Conservation (phyloP, 2,797 vertebrate species). For the Rhabdomys pumilio region DNA sequence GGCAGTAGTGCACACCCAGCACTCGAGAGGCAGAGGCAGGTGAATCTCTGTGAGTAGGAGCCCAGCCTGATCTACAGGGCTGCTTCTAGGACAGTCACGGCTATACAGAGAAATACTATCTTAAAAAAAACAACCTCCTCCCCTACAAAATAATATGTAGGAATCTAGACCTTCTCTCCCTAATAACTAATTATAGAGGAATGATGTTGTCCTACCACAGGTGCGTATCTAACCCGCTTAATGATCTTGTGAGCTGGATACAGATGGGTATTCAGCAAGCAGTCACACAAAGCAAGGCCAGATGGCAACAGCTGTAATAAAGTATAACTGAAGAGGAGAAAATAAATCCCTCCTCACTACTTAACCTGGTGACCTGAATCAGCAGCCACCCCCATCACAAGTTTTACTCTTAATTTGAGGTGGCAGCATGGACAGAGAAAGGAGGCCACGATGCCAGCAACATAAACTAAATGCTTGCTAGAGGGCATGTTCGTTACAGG, state of each 20-base stretch:
- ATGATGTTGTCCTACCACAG: background rate
- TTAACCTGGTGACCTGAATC: background rate
- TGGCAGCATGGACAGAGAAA: background rate
- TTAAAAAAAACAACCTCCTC: background rate
- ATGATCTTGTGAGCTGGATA: background rate
- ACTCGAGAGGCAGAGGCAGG: background rate
- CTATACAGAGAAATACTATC: background rate
- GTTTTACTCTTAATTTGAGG: constrained; percentile 13
- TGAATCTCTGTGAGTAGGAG: background rate
- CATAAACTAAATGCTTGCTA: background rate
- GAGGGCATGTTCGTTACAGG: background rate
- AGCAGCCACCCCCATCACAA: background rate
- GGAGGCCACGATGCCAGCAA: background rate
- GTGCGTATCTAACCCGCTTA: background rate
- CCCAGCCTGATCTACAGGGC: background rate
- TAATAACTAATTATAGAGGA: background rate
- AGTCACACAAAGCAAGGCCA: background rate
- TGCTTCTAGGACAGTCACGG: background rate
- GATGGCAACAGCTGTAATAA: background rate
- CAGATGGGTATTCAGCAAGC: background rate
- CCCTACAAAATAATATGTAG: background rate
- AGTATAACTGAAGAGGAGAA: background rate
- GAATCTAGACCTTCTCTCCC: background rate
- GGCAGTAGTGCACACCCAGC: background rate
- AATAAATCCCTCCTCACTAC: background rate